These are phyloP conservation scores for Myotis findleyi DNA, from an alignment of 2,797 vertebrate genomes.

Conservation along the genomic window DNA sequence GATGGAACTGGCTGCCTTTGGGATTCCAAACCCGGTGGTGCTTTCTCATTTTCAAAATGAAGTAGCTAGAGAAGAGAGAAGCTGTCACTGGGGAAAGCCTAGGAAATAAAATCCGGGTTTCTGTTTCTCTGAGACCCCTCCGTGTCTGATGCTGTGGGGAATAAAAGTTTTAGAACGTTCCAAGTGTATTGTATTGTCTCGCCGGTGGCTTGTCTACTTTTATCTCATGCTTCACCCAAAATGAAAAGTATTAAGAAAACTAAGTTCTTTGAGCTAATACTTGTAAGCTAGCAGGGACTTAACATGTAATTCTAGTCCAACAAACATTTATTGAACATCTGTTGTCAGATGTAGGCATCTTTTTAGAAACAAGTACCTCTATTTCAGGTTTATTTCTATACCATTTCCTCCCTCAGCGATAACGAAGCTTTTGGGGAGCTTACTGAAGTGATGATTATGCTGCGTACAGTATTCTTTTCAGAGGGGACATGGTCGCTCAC, in stretches of 20 bases:
- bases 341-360: background rate
- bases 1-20: background rate
- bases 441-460: background rate
- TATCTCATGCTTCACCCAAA: slow-evolving; percentile 41
- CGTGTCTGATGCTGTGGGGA: background rate
- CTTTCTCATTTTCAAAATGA: background rate
- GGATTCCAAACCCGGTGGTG: background rate
- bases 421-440: background rate
- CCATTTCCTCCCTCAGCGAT: background rate
- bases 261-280: background rate
- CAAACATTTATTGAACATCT: slow-evolving; percentile 35
- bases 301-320: background rate
- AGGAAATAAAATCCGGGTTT: slow-evolving; percentile 10
- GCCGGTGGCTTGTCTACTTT: background rate
- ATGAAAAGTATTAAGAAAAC: slow-evolving; percentile 52
- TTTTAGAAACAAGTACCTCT: slow-evolving; percentile 37
- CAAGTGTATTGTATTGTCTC: background rate
- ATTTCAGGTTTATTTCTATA: background rate
- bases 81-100: slow-evolving; percentile 8
- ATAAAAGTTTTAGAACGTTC: background rate
- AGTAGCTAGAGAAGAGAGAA: background rate
- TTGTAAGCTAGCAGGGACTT: background rate
- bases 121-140: background rate
- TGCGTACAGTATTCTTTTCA: background rate
- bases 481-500: background rate